Percentiles rank a stretch among this genome's conserved stretches.
Evolutionary conservation across 2,113 vertebrate genomes (phyloP).

Genomic region (Rutilus rutilus): DNA sequence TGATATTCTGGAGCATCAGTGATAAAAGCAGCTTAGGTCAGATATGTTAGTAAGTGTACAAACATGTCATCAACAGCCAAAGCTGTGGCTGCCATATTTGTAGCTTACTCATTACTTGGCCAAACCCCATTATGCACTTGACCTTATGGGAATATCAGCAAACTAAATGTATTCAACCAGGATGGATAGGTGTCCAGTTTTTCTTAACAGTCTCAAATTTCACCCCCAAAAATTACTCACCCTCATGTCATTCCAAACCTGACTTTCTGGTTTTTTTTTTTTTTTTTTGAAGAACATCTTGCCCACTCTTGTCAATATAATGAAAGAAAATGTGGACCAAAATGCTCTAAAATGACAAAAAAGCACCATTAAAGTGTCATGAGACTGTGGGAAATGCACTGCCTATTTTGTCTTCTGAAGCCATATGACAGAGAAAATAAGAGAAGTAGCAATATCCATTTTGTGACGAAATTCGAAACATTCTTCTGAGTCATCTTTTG

Average conservation of each 20-base stretch:
- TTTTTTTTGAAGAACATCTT: not conserved
- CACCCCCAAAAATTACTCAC: not conserved
- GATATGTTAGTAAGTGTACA: not conserved
- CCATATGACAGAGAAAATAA: not conserved
- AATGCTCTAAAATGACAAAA: constrained; percentile 1
- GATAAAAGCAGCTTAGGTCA: not conserved
- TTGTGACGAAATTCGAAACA: not conserved
- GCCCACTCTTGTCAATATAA: not conserved
- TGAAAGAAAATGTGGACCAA: not conserved
- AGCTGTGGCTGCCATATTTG: constrained; percentile 15
- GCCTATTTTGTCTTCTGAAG: not conserved
- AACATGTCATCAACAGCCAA: not conserved
- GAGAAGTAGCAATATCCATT: not conserved
- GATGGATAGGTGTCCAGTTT: not conserved
- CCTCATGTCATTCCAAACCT: not conserved
- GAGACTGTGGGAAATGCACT: not conserved
- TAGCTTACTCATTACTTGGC: not conserved
- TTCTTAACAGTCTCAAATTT: not conserved
- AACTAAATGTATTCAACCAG: not conserved
- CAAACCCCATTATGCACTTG: not conserved
- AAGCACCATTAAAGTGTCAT: constrained; percentile 5
- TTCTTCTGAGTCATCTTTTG: not conserved
- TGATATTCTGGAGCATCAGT: not conserved
- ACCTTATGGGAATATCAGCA: constrained; percentile 10
- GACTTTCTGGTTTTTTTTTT: not conserved